Conservation (phyloP, 2,888 invertebrate species). For the Scaptomyza reducta region DNA sequence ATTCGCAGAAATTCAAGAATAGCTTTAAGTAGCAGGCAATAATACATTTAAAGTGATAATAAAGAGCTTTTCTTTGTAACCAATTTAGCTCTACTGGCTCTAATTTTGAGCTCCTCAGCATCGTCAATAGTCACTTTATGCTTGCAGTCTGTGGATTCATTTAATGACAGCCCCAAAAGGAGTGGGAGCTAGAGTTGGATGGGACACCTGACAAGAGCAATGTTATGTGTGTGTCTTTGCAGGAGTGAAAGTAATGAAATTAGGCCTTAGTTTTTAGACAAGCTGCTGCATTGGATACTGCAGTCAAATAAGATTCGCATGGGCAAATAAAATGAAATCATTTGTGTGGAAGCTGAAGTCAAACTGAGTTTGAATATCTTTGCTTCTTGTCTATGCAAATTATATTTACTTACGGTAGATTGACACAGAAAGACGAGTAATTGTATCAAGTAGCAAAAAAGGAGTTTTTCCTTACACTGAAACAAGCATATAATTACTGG, state of each 20-base stretch:
- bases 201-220: conserved; percentile 64
- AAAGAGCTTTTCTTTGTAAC: not conserved
- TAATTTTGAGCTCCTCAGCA: not conserved
- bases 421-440: not conserved
- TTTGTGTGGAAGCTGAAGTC: conserved; percentile 9
- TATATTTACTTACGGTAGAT: not conserved
- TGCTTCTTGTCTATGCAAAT: not conserved
- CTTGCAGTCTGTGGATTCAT: conserved; percentile 52
- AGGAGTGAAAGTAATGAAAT: not conserved
- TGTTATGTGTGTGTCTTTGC: conserved; percentile 32
- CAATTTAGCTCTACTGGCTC: too few relatives aligned
- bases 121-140: conserved; percentile 64
- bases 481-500: conserved; percentile 12
- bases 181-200: not conserved
- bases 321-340: conserved; percentile 48
- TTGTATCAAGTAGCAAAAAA: not conserved
- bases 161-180: conserved; percentile 11
- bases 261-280: not conserved
- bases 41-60: not conserved
- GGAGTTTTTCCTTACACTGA: not conserved
- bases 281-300: conserved; percentile 13
- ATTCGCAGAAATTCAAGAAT: too few relatives aligned
- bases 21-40: too few relatives aligned
- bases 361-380: conserved; percentile 4
- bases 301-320: conserved; percentile 48